A percentile compares a stretch with the other conserved stretches of the same genome.
These are phyloP conservation scores for Myopa tessellatipennis DNA, from an alignment of 2,888 invertebrate genomes.

Conservation along the genomic window DNA sequence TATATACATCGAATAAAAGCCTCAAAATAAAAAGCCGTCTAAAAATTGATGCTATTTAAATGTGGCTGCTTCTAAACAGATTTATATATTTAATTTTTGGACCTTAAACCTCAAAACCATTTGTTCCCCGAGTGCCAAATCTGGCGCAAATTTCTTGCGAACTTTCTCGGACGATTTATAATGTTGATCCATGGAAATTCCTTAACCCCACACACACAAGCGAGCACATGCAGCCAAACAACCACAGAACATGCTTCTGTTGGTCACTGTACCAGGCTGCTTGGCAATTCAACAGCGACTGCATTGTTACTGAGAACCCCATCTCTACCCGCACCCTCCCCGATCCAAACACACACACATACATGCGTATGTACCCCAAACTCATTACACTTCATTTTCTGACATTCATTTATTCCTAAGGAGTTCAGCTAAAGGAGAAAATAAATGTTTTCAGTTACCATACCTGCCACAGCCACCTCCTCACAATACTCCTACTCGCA, in stretches of 20 bases:
- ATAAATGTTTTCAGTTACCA: constrained; percentile 33
- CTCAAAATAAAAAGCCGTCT: too few species aligned
- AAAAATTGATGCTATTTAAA: too few species aligned
- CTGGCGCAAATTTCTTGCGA: background rate
- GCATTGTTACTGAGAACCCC: background rate
- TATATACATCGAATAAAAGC: too few species aligned
- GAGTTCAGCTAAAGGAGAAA: constrained; percentile 25
- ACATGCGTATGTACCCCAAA: constrained; percentile 11
- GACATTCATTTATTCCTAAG: constrained; percentile 31
- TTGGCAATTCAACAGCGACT: constrained; percentile 6
- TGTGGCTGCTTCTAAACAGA: too few species aligned
- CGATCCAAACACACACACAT: background rate
- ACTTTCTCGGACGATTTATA: background rate
- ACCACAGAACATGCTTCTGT: background rate
- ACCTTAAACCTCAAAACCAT: background rate
- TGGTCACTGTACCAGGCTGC: constrained; percentile 9
- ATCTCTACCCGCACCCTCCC: background rate
- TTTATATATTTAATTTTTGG: too few species aligned
- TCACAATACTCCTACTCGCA: background rate
- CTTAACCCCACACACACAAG: background rate
- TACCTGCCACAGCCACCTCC: background rate
- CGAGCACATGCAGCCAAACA: too few species aligned
- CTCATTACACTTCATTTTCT: constrained; percentile 31
- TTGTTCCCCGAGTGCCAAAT: background rate
- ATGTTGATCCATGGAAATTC: background rate